Evolutionary conservation across 1,140 invertebrate species (phyloP), one percentile per base, ranked within the genome.

Genomic region (Heliconius hermathena): DNA sequence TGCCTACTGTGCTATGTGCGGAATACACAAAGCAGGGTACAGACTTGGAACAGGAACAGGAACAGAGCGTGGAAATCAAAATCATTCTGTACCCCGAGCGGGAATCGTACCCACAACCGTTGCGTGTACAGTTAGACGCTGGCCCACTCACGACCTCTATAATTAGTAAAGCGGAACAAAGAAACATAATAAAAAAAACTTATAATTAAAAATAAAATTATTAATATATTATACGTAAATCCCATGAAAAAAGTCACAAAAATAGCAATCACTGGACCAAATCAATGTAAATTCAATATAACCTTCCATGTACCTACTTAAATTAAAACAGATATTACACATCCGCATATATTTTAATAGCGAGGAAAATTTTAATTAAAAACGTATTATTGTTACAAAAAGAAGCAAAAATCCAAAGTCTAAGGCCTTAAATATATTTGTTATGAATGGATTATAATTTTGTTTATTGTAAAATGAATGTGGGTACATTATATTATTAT

Each of bases 381-480:
- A 66, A 29, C 60, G 60, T 66, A 66, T 13, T 26, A 26, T 66
- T 66, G 9, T 13, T 16, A 66, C 60, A 66, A 66, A 66, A 66
- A 66, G 60, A 29, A 29, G 60, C 60, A 66, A 66, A 66, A 66
- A 66, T 66, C 60, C 60, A 66, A 66, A 66, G 60, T 66, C 26
- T 66, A 66, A 66, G 60, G 60, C 26, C 60, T 66, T 66, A 66
- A 66, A 66, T 29, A 66, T 66, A 66, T 66, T 66, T 66, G 3
- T 66, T 66, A 66, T 66, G 60, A 66, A 66, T 66, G 60, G 26
- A 66, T 26, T 66, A 66, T 29, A 26, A 66, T 66, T 66, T 66
- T 66, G 16, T 66, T 29, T 66, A 66, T 66, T 66, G 60, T 66
- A 66, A 66, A 66, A 26, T 26, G 9, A 66, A 29, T 66, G 60